Conservation (phyloP, 2,888 invertebrate genomes). For the Sialis fuliginosa region DNA sequence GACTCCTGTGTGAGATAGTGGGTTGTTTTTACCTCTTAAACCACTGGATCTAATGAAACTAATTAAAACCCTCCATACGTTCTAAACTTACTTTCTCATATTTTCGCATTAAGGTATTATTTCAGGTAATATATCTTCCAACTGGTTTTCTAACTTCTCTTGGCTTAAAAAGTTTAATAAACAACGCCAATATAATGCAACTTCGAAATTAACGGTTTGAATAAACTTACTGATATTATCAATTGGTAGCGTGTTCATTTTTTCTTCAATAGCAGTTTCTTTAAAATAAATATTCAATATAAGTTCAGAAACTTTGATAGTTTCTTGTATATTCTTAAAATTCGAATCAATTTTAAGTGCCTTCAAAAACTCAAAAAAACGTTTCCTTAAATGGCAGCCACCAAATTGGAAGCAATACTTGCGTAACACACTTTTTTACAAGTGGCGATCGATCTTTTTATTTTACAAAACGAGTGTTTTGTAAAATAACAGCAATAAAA, state of each 20-base stretch:
- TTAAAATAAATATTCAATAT: slow-evolving; percentile 24
- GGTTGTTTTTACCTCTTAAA: too few relatives aligned
- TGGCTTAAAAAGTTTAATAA: slow-evolving; percentile 31
- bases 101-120: slow-evolving; percentile 54
- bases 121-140: slow-evolving; percentile 50
- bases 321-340: slow-evolving; percentile 40
- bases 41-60: too few relatives aligned
- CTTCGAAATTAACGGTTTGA: slow-evolving; percentile 30
- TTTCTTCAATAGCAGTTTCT: slow-evolving; percentile 17
- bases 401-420: slow-evolving; percentile 53
- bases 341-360: slow-evolving; percentile 56
- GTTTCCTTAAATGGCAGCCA: slow-evolving; percentile 47
- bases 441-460: slow-evolving; percentile 38
- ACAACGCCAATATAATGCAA: slow-evolving; percentile 43
- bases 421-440: slow-evolving; percentile 28
- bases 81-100: slow-evolving; percentile 42
- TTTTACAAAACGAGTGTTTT: slow-evolving; percentile 27
- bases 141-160: slow-evolving; percentile 27
- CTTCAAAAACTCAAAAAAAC: slow-evolving; percentile 46
- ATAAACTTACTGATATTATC: slow-evolving; percentile 28
- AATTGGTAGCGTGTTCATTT: slow-evolving; percentile 27
- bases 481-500: too few relatives aligned
- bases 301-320: slow-evolving; percentile 32
- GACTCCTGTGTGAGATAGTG: too few relatives aligned
- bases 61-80: too few relatives aligned